Evolutionary conservation across 2,797 vertebrate species (phyloP), one percentile per base, ranked within the genome.

Genomic region (Rhabdomys pumilio): DNA sequence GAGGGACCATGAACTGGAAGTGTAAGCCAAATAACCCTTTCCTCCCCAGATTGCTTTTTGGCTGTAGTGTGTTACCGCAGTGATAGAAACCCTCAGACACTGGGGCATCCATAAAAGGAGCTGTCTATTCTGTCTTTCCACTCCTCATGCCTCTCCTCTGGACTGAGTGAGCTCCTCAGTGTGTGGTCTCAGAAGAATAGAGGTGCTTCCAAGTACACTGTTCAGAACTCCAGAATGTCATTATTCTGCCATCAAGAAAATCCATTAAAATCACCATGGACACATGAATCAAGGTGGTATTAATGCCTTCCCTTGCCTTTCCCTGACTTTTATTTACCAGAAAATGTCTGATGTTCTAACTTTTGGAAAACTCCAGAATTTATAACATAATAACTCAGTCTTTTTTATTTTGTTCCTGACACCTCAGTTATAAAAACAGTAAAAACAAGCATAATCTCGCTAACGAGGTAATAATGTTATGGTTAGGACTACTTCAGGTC

Each of bases 171-270:
- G 47, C 65, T 92, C 31, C 57, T 90, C 59, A 63, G 57, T n/a
- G n/a, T 41, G 87, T 69, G 65, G 22, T 24, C 57, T 89, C 26
- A 59, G 19, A 96, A 80, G 69, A 77, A 34, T 26, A 84, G 63
- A 93, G 75, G 31, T 63, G 24, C 73, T 72, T 89, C 81, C 75
- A 79, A 84, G 34, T 79, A 26, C 2, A 6, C 90, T 90, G 69
- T 85, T 57, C 72, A 57, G 69, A 95, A 93, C 24, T 57, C 31
- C 22, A 91, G 20, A 73, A 19, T 57, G 61, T 63, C 38, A 9
- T 88, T 92, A 76, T 90, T 95, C 95, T 95, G 20, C 38, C 63
- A 65, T 93, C 31, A 29, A 90, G 50, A 80, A 47, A 96, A 73
- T 88, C 38, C 47, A 20, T 90, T 86, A 34, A 80, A 92, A 73